Conservation (phyloP, 2,888 invertebrate genomes). For the Brassicogethes aeneus region DNA sequence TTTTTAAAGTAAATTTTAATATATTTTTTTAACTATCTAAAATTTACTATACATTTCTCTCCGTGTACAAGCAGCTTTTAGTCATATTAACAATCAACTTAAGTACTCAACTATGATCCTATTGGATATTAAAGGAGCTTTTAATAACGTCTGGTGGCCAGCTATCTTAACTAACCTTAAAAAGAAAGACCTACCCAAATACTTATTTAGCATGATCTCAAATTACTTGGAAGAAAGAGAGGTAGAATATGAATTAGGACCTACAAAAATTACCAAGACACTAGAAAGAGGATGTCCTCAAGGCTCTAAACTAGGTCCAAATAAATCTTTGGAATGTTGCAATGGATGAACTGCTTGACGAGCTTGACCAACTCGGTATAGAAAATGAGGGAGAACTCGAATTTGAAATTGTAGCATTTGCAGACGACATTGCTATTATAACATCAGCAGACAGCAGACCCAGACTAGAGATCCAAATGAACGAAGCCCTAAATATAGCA, state of each 20-base stretch:
- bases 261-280: neutral
- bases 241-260: neutral
- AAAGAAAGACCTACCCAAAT: neutral
- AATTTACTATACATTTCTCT: too few relatives aligned
- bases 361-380: neutral
- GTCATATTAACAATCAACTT: too few relatives aligned
- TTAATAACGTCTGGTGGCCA: constrained; percentile 8
- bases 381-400: neutral
- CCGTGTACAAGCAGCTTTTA: too few relatives aligned
- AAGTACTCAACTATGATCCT: constrained; percentile 4
- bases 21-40: too few relatives aligned
- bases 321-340: neutral
- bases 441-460: neutral
- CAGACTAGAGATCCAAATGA: neutral
- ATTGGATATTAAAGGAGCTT: constrained; percentile 6
- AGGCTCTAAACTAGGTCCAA: neutral
- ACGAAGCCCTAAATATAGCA: neutral
- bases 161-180: constrained; percentile 1
- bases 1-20: too few relatives aligned
- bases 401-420: neutral
- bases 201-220: constrained; percentile 1
- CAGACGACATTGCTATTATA: constrained; percentile 2
- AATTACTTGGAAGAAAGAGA: constrained; percentile 3
- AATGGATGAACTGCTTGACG: neutral
- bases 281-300: neutral